These are phyloP conservation scores for Neodiprion fabricii DNA, from an alignment of 1,140 invertebrate species.

Conservation along the genomic window DNA sequence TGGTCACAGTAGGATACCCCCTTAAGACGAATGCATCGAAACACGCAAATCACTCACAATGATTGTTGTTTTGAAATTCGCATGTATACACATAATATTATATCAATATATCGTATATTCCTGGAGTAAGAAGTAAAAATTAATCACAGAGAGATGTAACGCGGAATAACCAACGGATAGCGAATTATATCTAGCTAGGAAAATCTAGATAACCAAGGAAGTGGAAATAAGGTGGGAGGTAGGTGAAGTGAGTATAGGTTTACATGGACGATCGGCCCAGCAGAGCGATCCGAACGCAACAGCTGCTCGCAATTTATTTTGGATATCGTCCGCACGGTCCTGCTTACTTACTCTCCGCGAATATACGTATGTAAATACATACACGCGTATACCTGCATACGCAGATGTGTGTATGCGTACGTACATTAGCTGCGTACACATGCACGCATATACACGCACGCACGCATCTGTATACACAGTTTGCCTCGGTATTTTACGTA, in stretches of 20 bases:
- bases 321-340: constrained; percentile 41
- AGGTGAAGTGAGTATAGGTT: not conserved
- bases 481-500: not conserved
- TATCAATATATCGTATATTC: too few species aligned
- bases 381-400: not conserved
- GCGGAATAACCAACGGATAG: too few species aligned
- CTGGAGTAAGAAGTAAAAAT: too few species aligned
- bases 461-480: not conserved
- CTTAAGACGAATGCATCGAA: not conserved
- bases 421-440: constrained; percentile 10
- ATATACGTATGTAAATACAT: not conserved
- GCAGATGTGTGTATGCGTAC: not conserved
- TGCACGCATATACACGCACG: not conserved
- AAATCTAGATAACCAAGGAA: too few species aligned
- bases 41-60: too few species aligned
- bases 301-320: constrained; percentile 60
- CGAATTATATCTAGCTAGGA: too few species aligned
- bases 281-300: constrained; percentile 40
- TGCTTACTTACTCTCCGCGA: constrained; percentile 15
- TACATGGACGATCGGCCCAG: constrained; percentile 12
- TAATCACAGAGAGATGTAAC: too few species aligned
- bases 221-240: too few species aligned
- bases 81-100: too few species aligned
- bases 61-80: too few species aligned
- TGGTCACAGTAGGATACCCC: not conserved